A percentile compares a stretch with the other conserved stretches of the same genome.
phyloP scores from a whole-genome alignment of 2,113 vertebrate genomes.

The Notarius quadriscutis region DNA sequence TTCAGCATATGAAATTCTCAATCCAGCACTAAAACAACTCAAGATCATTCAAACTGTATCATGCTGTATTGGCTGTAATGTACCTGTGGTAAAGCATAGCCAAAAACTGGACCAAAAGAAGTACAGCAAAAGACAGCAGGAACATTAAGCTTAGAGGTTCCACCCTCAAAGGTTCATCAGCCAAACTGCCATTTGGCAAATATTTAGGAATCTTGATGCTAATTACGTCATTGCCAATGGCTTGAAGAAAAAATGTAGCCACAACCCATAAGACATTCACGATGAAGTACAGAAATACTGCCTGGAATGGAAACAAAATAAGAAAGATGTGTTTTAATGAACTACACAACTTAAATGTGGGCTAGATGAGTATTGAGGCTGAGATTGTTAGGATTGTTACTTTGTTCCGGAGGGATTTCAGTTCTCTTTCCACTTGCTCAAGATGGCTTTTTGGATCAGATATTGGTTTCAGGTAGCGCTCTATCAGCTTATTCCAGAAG shows the following conservation, averaged over 20 bases:
- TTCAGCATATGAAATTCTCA: not conserved
- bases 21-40: not conserved
- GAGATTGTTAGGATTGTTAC: constrained; percentile 45
- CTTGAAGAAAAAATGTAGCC: constrained; percentile 78
- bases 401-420: constrained; percentile 79
- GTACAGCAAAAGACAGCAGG: constrained; percentile 72
- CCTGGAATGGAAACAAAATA: constrained; percentile 59
- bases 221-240: constrained; percentile 71
- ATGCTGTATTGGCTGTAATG: not conserved
- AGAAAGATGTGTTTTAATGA: not conserved
- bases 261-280: constrained; percentile 80
- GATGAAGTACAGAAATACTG: constrained; percentile 79
- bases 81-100: constrained; percentile 83
- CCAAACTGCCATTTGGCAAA: constrained; percentile 52
- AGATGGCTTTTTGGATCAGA: constrained; percentile 58
- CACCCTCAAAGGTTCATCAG: constrained; percentile 64
- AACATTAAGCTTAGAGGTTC: constrained; percentile 80
- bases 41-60: not conserved
- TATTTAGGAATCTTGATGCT: constrained; percentile 75
- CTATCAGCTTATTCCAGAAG: constrained; percentile 76
- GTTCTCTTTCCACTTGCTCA: constrained; percentile 65
- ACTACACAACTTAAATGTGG: not conserved
- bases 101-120: constrained; percentile 73
- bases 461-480: constrained; percentile 72
- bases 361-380: not conserved